Evolutionary conservation across 2,888 invertebrate species (phyloP), one percentile per base, ranked within the genome.

Genomic region (Drosophila atripex): DNA sequence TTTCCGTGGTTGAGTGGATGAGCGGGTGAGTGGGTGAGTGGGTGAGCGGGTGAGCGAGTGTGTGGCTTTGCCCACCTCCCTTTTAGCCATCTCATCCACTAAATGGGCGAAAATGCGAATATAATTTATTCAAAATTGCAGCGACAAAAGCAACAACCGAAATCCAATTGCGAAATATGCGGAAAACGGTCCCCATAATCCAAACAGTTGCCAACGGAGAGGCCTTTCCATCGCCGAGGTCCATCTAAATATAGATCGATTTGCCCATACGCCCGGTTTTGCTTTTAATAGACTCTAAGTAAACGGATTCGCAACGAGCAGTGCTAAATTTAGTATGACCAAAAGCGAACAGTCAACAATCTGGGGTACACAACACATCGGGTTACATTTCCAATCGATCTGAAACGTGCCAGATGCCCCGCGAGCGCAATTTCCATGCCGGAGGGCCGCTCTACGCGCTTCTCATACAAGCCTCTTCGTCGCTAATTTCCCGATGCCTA

Each of bases 371-470:
- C 60, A 61, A 25, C 47, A 47, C 60, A 60, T 47, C 61, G 47
- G 60, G 60, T 61, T 61, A 61, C 60, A 61, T 60, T 60, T n/a
- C 30, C 60, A 61, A 63, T 51, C 64, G 63, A 63, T 50, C 35
- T 32, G 35, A 35, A 63, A 63, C 63, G 63, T 63, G 64, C 45
- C 64, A 45, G 63, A 63, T 63, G 63, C 63, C 60, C 49, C 61
- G 25, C 49, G 32, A 49, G 39, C 39, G 28, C 59, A 39, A 39
- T 45, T 32, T 59, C 35, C 58, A 38, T 46, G 18, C 39, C 14
- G 45, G 25, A 57, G 57, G 28, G 60, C 45, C 46, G 16, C 16
- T 32, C 47, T 41, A 18, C 41, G 30, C 8, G 30, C 9, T 39
- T 30, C 28, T 0, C 23, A 32, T n/a, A n/a, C 6, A 47, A 16